phyloP scores from a whole-genome alignment of 1,140 invertebrate species.

The Hyles vespertilio region DNA sequence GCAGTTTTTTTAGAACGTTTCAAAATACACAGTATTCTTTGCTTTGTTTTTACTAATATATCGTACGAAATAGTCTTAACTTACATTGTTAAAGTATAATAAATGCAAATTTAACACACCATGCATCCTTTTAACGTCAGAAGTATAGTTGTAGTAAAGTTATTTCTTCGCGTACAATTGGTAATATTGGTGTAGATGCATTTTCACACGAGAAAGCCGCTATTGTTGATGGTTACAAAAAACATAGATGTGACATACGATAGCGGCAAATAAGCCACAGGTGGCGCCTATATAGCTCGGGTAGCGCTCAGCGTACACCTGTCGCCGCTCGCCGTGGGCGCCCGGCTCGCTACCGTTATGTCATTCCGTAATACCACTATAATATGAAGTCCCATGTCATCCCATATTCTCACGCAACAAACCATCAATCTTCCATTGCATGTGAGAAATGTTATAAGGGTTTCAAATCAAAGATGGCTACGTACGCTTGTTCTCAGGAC shows the following conservation, averaged over 20 bases:
- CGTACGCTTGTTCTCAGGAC: no score
- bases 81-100: no score
- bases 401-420: conserved; percentile 56
- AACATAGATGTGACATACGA: background rate
- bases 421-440: conserved; percentile 46
- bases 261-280: background rate
- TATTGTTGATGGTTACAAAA: background rate
- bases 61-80: no score
- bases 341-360: conserved; percentile 58
- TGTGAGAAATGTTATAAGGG: conserved; percentile 7
- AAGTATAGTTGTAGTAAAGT: no score
- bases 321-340: conserved; percentile 31
- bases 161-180: no score
- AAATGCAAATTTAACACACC: no score
- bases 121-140: no score
- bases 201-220: background rate
- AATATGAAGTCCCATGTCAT: conserved; percentile 27
- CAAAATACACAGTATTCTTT: conserved; percentile 50
- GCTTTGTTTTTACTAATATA: background rate
- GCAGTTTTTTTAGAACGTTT: conserved; percentile 58
- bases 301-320: conserved; percentile 32
- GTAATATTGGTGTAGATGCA: background rate
- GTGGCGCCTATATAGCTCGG: background rate
- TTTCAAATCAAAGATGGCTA: no score
- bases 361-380: conserved; percentile 59